Evolutionary conservation across 2,113 vertebrate species (phyloP).

Genomic region (Delphinapterus leucas): DNA sequence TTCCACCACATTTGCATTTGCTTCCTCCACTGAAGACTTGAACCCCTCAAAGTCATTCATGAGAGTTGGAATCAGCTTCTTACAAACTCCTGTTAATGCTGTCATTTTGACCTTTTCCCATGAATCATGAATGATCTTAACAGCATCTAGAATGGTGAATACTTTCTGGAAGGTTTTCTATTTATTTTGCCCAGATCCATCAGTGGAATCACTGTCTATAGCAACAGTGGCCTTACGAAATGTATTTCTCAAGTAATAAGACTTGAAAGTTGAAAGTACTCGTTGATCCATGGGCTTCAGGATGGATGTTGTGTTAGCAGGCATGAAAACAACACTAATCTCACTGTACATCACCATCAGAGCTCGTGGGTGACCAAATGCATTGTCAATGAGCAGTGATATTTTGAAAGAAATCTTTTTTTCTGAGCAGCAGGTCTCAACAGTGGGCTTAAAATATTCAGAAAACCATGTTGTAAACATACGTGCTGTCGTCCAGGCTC

Average conservation of each 20-base stretch:
- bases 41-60: not conserved
- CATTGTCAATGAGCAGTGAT: not conserved
- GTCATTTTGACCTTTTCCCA: not conserved
- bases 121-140: not conserved
- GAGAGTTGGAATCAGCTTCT: not conserved
- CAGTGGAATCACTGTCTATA: not conserved
- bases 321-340: not conserved
- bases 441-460: not conserved
- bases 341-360: not conserved
- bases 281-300: not conserved
- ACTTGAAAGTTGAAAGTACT: not conserved
- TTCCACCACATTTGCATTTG: not conserved
- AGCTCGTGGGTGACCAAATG: not conserved
- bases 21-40: not conserved
- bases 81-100: not conserved
- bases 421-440: not conserved
- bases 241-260: not conserved
- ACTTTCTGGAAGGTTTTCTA: not conserved
- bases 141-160: not conserved
- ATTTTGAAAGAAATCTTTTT: not conserved
- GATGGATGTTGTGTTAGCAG: not conserved
- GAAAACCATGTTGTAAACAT: not conserved
- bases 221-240: not conserved
- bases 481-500: not conserved
- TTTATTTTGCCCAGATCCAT: not conserved